A percentile compares a stretch with the other conserved stretches of the same genome.
Evolutionary conservation across 2,797 vertebrate genomes (phyloP).

Genomic region (Lepus oiostolus): DNA sequence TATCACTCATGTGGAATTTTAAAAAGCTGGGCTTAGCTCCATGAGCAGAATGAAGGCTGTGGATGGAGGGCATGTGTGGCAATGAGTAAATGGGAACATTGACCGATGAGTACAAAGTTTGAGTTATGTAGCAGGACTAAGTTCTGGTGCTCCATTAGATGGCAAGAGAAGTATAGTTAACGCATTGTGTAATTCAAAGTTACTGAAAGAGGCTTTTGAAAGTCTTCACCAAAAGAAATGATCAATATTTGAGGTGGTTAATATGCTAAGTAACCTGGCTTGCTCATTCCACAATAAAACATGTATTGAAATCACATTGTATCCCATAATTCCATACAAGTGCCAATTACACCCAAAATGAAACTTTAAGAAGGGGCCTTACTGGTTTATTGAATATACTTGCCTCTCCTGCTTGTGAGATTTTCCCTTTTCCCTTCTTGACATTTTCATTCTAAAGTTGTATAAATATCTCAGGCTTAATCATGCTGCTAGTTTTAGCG

Average conservation of each 20-base stretch:
- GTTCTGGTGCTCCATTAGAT: not conserved
- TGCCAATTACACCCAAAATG: too few relatives aligned
- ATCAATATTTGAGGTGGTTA: not conserved
- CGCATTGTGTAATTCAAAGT: not conserved
- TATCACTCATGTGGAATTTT: not conserved
- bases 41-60: not conserved
- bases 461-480: not conserved
- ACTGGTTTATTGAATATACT: not conserved
- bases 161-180: not conserved
- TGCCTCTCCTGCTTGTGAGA: not conserved
- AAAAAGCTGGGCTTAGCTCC: not conserved
- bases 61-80: rapidly evolving
- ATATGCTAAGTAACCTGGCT: not conserved
- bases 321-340: too few relatives aligned
- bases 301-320: not conserved
- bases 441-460: not conserved
- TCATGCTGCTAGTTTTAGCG: not conserved
- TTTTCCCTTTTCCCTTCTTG: not conserved
- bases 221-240: not conserved
- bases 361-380: too few relatives aligned
- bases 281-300: not conserved
- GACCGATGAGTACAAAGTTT: not conserved
- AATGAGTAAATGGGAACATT: not conserved
- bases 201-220: not conserved
- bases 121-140: not conserved